Conservation (phyloP, 37 sponge, comb jelly and placozoan species). For the Ephydatia muelleri region DNA sequence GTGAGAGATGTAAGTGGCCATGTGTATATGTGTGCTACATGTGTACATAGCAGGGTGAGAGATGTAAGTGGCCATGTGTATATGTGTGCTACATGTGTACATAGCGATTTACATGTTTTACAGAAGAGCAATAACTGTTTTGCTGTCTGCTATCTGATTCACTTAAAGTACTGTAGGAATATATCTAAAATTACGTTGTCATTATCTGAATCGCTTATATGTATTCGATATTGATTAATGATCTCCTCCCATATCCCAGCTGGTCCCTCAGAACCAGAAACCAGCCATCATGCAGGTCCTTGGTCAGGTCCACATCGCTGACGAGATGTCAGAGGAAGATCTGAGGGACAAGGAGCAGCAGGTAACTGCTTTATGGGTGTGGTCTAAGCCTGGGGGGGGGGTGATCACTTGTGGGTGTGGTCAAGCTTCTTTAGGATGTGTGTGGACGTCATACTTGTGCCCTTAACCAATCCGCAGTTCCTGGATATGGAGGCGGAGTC, state of each 20-base stretch:
- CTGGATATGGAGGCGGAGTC: conserved; percentile 72
- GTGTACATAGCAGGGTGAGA: not conserved
- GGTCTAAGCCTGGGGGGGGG: too few relatives aligned
- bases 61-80: not conserved
- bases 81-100: not conserved
- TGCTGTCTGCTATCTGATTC: not conserved
- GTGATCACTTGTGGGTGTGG: too few relatives aligned
- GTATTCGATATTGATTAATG: too few relatives aligned
- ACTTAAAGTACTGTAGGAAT: too few relatives aligned
- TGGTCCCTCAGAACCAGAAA: conserved; percentile 45
- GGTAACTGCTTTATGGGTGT: not conserved
- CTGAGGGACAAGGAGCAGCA: conserved; percentile 66
- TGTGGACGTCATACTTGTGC: too few relatives aligned
- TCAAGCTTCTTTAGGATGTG: too few relatives aligned
- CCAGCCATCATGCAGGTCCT: conserved; percentile 64
- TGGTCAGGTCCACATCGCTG: conserved; percentile 80
- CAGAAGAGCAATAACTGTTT: too few relatives aligned
- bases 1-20: conserved; percentile 7
- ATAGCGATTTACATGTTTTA: too few relatives aligned
- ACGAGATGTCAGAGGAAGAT: conserved; percentile 63
- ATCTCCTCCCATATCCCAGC: too few relatives aligned
- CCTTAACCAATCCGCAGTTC: conserved; percentile 5
- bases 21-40: not conserved
- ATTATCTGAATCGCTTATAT: too few relatives aligned
- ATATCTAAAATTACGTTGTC: too few relatives aligned